Percentiles rank a stretch among this genome's conserved stretches.
Evolutionary conservation across 2,797 vertebrate species (phyloP).

Genomic region (Melanotaenia pygmaea): DNA sequence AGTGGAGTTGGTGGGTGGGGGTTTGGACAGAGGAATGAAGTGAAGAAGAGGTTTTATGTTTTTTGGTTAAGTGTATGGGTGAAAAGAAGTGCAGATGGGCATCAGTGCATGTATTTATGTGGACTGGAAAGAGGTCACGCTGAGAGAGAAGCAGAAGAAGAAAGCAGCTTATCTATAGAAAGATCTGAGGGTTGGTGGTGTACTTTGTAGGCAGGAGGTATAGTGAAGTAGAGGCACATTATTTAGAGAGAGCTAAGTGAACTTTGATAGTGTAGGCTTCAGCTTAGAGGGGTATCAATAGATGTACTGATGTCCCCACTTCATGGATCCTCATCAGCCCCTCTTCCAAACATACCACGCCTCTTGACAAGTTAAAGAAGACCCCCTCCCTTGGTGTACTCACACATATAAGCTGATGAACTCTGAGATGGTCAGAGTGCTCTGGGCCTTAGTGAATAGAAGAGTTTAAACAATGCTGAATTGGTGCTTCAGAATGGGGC

Average conservation of each 20-base stretch:
- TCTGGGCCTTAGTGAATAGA: slow-evolving; percentile 46
- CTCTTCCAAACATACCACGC: slow-evolving; percentile 58
- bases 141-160: slow-evolving; percentile 24
- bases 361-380: slow-evolving; percentile 47
- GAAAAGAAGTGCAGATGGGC: slow-evolving; percentile 45
- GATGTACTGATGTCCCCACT: slow-evolving; percentile 53
- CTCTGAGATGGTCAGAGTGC: slow-evolving; percentile 52
- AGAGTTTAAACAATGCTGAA: slow-evolving; percentile 54
- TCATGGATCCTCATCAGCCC: slow-evolving; percentile 51
- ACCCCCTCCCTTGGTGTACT: slow-evolving; percentile 23
- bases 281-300: slow-evolving; percentile 51
- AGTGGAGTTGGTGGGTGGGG: slow-evolving; percentile 5
- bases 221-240: slow-evolving; percentile 48
- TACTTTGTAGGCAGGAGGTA: slow-evolving; percentile 45
- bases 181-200: slow-evolving; percentile 57
- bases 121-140: slow-evolving; percentile 38
- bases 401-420: slow-evolving; percentile 56
- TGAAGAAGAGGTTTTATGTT: slow-evolving; percentile 40
- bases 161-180: slow-evolving; percentile 50
- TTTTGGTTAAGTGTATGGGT: slow-evolving; percentile 28
- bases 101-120: slow-evolving; percentile 46
- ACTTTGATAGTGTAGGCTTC: slow-evolving; percentile 48
- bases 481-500: slow-evolving; percentile 56
- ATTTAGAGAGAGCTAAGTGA: slow-evolving; percentile 59
- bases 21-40: slow-evolving; percentile 29